phyloP scores from a whole-genome alignment of 2,797 vertebrate genomes.

The Thunnus albacares region DNA sequence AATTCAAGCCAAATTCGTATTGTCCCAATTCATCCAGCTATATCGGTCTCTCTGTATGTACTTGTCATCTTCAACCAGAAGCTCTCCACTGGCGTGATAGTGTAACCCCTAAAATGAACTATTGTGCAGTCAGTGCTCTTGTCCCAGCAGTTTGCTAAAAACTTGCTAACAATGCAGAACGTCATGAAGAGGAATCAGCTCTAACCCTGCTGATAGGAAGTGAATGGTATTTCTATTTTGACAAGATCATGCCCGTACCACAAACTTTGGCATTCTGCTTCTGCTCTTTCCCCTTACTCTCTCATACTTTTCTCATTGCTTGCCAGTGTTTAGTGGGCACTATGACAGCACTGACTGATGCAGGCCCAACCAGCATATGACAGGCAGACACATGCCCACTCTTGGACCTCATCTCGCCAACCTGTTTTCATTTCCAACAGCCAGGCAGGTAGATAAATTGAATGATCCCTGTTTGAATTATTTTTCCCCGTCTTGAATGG shows the following conservation, averaged over 20 bases:
- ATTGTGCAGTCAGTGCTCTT: neutral
- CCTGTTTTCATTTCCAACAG: constrained; percentile 43
- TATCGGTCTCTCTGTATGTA: neutral
- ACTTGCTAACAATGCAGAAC: neutral
- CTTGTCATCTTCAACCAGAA: constrained; percentile 1
- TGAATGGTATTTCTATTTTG: neutral
- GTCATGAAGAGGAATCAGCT: neutral
- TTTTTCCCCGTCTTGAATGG: neutral
- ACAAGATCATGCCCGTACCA: no score
- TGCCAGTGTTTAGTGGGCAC: constrained; percentile 25
- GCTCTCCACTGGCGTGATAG: neutral
- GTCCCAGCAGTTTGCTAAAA: neutral
- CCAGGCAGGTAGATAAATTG: constrained; percentile 60
- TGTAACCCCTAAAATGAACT: neutral
- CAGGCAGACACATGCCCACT: constrained; percentile 55
- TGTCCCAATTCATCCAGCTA: neutral
- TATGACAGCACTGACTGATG: constrained; percentile 52
- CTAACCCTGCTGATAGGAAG: neutral
- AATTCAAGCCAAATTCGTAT: neutral
- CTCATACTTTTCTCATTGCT: constrained; percentile 13
- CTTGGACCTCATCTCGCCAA: constrained; percentile 30
- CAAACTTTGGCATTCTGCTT: neutral
- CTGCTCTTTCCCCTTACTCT: neutral
- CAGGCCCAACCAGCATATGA: constrained; percentile 30
- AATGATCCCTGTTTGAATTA: constrained; percentile 34